Evolutionary conservation across 2,888 invertebrate genomes (phyloP).

Genomic region (Ectemnius continuus): DNA sequence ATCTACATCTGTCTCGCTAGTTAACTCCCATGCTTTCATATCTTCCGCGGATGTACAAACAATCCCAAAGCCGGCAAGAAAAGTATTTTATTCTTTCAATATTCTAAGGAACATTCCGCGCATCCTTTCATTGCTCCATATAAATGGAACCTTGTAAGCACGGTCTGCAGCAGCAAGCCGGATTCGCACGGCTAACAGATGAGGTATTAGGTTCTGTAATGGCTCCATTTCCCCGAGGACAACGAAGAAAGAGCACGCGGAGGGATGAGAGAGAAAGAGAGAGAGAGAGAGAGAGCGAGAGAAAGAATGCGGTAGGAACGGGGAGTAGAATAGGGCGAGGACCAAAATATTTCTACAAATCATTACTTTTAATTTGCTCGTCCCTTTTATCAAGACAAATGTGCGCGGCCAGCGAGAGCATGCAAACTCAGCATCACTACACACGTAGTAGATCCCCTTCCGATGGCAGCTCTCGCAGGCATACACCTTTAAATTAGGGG

Average conservation of each 20-base stretch:
- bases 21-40: too few species aligned
- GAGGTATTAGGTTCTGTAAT: constrained; percentile 77
- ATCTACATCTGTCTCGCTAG: background rate
- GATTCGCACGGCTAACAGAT: constrained; percentile 75
- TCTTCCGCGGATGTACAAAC: too few species aligned
- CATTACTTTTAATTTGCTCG: constrained; percentile 78
- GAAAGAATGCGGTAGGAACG: constrained; percentile 15
- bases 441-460: background rate
- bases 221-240: constrained; percentile 69
- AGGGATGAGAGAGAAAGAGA: background rate
- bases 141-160: constrained; percentile 73
- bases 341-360: constrained; percentile 77
- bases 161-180: constrained; percentile 71
- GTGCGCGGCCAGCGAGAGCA: constrained; percentile 40
- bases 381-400: constrained; percentile 73
- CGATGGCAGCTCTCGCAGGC: background rate
- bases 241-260: constrained; percentile 46
- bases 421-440: constrained; percentile 36
- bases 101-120: background rate
- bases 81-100: too few species aligned
- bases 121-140: constrained; percentile 62
- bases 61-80: too few species aligned
- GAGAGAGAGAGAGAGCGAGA: constrained; percentile 14
- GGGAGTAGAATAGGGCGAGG: constrained; percentile 32
- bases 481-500: constrained; percentile 8